Base-by-base conservation (phyloP, 1,140 invertebrate genomes). In the Agraylea sexmaculata region DNA sequence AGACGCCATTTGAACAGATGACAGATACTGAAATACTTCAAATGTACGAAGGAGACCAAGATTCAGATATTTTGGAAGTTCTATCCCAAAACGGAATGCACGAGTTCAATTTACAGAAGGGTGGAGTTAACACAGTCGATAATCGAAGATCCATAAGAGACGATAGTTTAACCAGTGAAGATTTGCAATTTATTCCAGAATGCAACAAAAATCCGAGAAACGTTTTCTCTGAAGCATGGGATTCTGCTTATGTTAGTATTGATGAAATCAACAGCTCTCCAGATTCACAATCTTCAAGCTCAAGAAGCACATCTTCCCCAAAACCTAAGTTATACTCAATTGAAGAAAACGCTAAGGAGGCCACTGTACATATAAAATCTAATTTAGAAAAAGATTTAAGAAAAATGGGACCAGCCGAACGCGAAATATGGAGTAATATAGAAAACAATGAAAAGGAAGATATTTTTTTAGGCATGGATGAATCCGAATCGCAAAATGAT, bases 171-270 rank as follows among this genome's bases (percentile, higher is more conserved):
- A 17, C 11, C 13, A 31, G 16, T 35, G 31, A 39, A 39, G 23
- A 34, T 7, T 12, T 20, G 28, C n/a, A n/a, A n/a, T n/a, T n/a
- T n/a, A n/a, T n/a, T n/a, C n/a, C n/a, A n/a, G 10, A 22, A 33
- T 27, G 17, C n/a, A n/a, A n/a, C n/a, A n/a, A n/a, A n/a, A n/a
- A 8, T 5, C 3, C 16, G 13, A 15, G 5, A 12, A 20, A 34
- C 18, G 40, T 34, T 23, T 61, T 56, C 50, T 58, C 55, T 52
- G 62, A 68, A 42, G 58, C 57, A 37, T 63, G 64, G 59, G 65
- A 68, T 52, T 68, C 65, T 15, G 65, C 65, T 7, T 68, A 68
- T 47, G 62, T 66, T 40, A 68, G 65, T 51, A 68, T 68, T 27
- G 65, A 68, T 40, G 65, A 68, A 34, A 58, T 55, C 40, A 62